phyloP scores from a whole-genome alignment of 2,113 vertebrate genomes.

The Phoenicopterus ruber region DNA sequence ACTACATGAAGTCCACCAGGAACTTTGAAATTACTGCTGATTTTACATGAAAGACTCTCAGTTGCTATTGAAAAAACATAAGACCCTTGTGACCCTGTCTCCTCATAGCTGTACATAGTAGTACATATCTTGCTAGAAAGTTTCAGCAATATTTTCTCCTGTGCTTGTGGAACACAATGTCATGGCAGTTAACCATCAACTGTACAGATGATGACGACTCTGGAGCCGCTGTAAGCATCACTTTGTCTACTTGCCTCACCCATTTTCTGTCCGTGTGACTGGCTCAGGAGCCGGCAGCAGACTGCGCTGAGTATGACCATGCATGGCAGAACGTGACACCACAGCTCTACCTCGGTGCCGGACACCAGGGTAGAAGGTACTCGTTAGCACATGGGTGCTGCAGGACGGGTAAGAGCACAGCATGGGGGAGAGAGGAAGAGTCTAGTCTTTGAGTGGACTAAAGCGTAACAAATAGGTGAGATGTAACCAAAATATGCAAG shows the following conservation, averaged over 20 bases:
- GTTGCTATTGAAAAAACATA: background rate
- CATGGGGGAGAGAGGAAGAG: background rate
- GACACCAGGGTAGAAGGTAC: background rate
- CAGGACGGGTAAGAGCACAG: background rate
- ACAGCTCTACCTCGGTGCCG: background rate
- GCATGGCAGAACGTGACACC: background rate
- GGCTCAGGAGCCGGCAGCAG: background rate
- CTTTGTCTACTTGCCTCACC: background rate
- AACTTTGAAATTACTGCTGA: background rate
- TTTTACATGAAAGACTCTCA: background rate
- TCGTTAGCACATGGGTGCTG: background rate
- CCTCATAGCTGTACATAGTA: background rate
- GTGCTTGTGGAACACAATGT: background rate
- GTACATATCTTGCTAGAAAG: accelerated
- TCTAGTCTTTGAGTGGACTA: background rate
- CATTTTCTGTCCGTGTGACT: background rate
- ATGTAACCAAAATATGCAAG: background rate
- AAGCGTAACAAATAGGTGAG: background rate
- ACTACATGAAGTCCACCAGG: background rate
- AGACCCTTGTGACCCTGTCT: background rate
- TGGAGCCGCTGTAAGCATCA: background rate
- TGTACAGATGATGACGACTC: background rate
- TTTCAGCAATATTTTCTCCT: background rate
- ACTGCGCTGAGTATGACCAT: background rate
- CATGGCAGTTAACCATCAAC: background rate